These are phyloP conservation scores for Clinocottus analis DNA, from an alignment of 2,113 vertebrate species.

Conservation along the genomic window DNA sequence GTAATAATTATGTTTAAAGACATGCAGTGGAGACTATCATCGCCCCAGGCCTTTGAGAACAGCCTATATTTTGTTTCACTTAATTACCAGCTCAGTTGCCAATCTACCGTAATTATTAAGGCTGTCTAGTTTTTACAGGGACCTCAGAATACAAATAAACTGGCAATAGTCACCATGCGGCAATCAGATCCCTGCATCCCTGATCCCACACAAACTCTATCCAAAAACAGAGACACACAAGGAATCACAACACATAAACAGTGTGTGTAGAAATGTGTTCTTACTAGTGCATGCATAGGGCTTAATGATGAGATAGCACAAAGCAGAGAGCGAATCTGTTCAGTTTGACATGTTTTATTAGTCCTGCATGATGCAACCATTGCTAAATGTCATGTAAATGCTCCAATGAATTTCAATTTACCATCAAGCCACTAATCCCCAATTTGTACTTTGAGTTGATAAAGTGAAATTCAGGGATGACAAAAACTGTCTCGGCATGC, in stretches of 20 bases:
- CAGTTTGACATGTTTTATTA: conserved; percentile 74
- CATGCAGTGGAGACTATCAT: conserved; percentile 60
- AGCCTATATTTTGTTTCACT: conserved; percentile 43
- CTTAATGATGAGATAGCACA: conserved; percentile 58
- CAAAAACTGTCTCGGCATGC: conserved; percentile 42
- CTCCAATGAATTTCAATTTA: conserved; percentile 80
- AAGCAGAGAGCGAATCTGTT: conserved; percentile 53
- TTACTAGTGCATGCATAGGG: conserved; percentile 18
- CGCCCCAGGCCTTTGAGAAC: conserved; percentile 53
- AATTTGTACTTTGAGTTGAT: conserved; percentile 78
- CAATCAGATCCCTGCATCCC: background rate
- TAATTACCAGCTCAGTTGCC: conserved; percentile 53
- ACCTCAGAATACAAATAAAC: conserved; percentile 63
- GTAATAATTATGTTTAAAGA: conserved; percentile 66
- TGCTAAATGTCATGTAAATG: conserved; percentile 80
- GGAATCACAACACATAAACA: conserved; percentile 7
- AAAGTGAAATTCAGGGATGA: conserved; percentile 71
- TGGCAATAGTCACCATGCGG: conserved; percentile 4
- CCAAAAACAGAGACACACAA: conserved; percentile 23
- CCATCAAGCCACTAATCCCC: conserved; percentile 69
- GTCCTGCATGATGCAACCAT: conserved; percentile 67
- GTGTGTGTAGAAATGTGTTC: conserved; percentile 26
- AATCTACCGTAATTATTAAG: conserved; percentile 62
- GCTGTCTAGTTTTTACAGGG: conserved; percentile 41
- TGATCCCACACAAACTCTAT: conserved; percentile 4